These are phyloP conservation scores for Lagria hirta DNA, from an alignment of 2,888 invertebrate species.

Conservation along the genomic window DNA sequence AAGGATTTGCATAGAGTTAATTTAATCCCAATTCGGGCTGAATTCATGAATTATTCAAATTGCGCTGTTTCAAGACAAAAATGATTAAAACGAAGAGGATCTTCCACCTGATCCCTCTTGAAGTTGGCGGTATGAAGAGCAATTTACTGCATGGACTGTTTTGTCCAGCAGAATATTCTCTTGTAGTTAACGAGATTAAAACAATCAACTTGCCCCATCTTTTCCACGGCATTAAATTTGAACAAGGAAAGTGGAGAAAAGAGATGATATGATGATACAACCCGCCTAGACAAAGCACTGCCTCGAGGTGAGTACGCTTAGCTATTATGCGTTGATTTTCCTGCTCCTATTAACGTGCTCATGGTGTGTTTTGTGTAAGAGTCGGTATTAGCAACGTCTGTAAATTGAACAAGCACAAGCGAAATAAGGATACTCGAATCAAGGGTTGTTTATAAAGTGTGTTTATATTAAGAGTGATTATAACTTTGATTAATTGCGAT, in stretches of 20 bases:
- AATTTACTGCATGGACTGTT: slow-evolving; percentile 40
- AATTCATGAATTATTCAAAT: slow-evolving; percentile 46
- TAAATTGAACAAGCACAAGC: too few species aligned
- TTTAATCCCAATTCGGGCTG: slow-evolving; percentile 41
- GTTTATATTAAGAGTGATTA: too few species aligned
- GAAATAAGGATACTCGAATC: too few species aligned
- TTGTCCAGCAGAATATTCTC: slow-evolving; percentile 38
- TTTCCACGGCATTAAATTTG: slow-evolving; percentile 25
- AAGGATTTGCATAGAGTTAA: slow-evolving; percentile 45
- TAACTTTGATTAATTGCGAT: too few species aligned
- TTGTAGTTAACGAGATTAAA: slow-evolving; percentile 26
- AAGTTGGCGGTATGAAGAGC: slow-evolving; percentile 24
- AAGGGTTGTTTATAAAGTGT: too few species aligned
- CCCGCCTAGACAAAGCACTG: too few species aligned
- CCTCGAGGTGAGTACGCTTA: too few species aligned
- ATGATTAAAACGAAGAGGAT: slow-evolving; percentile 33
- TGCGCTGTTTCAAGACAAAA: slow-evolving; percentile 37
- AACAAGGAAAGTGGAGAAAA: slow-evolving; percentile 12
- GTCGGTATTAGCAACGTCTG: too few species aligned
- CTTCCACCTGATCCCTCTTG: slow-evolving; percentile 23
- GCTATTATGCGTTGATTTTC: too few species aligned
- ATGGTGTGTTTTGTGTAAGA: too few species aligned
- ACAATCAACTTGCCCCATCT: slow-evolving; percentile 25
- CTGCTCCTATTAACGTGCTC: too few species aligned
- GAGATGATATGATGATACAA: too few species aligned